A percentile compares a stretch with the other conserved stretches of the same genome.
Conservation (phyloP, 2,888 invertebrate genomes). For the Chrysotoxum bicinctum region DNA sequence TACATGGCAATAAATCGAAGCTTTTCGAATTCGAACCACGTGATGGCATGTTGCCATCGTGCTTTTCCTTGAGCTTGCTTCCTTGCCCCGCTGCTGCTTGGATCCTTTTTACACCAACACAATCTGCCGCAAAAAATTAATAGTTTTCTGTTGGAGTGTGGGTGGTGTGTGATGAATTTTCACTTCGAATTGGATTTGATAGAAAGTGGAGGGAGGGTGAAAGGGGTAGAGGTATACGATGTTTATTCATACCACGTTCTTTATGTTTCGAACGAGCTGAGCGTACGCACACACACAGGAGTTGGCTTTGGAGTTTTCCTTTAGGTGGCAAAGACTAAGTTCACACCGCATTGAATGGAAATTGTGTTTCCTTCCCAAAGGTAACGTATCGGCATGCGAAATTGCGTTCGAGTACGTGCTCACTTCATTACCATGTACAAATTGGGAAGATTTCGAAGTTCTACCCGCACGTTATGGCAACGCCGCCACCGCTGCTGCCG, state of each 20-base stretch:
- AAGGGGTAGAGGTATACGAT: neutral
- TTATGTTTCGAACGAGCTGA: constrained; percentile 21
- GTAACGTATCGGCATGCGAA: constrained; percentile 63
- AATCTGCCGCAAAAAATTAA: constrained; percentile 42
- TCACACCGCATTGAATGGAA: constrained; percentile 55
- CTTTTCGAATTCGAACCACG: constrained; percentile 68
- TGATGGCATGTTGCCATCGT: constrained; percentile 66
- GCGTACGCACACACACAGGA: neutral
- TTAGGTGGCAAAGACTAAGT: constrained; percentile 23
- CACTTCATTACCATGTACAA: constrained; percentile 70
- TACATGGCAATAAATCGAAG: constrained; percentile 71
- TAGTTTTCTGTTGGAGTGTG: neutral
- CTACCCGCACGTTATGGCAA: neutral
- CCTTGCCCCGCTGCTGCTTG: constrained; percentile 17
- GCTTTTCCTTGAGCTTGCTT: constrained; percentile 4
- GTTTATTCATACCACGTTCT: constrained; percentile 61
- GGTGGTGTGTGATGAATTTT: constrained; percentile 49
- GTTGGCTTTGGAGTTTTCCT: constrained; percentile 1
- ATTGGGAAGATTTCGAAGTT: constrained; percentile 63
- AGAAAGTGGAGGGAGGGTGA: too few species aligned
- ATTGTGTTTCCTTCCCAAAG: constrained; percentile 44
- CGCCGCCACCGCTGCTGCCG: neutral
- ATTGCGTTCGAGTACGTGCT: constrained; percentile 71
- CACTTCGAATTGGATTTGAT: neutral
- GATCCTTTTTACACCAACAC: constrained; percentile 53